Conservation (phyloP, 2,888 invertebrate genomes). For the Orchestes rusci region DNA sequence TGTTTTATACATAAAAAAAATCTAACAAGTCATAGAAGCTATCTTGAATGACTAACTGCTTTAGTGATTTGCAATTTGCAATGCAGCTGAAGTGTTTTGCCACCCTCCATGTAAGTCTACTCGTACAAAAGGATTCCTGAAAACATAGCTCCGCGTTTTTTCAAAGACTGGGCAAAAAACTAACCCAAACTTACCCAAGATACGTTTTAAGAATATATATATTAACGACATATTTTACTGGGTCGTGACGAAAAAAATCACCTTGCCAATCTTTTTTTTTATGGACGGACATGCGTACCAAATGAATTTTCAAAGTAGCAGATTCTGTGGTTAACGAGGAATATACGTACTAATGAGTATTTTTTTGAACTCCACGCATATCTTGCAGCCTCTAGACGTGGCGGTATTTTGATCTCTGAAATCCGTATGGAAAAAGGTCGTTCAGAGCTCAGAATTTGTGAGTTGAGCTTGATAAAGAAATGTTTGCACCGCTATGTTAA, state of each 20-base stretch:
- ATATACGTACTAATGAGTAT: constrained; percentile 5
- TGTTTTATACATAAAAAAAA: too few relatives aligned
- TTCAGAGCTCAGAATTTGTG: constrained; percentile 3
- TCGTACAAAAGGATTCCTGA: constrained; percentile 1
- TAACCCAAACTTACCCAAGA: not conserved
- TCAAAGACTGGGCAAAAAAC: not conserved
- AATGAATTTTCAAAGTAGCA: not conserved
- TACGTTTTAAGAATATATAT: constrained; percentile 9
- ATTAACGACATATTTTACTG: not conserved
- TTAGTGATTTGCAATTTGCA: constrained; percentile 1
- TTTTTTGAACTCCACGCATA: constrained; percentile 4
- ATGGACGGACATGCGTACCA: constrained; percentile 6
- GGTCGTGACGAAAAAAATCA: constrained; percentile 1
- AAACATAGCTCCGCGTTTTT: constrained; percentile 2
- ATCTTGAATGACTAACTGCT: constrained; percentile 3
- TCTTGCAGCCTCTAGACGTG: constrained; percentile 4
- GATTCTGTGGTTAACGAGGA: not conserved
- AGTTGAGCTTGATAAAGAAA: constrained; percentile 6
- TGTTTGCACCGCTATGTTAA: not conserved
- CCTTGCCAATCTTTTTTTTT: constrained; percentile 4
- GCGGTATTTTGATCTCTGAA: constrained; percentile 1
- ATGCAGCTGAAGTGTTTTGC: too few relatives aligned
- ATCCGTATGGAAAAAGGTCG: constrained; percentile 1
- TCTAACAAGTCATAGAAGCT: too few relatives aligned
- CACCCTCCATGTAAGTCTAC: constrained; percentile 1